A percentile compares a stretch with the other conserved stretches of the same genome.
These are phyloP conservation scores for Zaprionus gabonicus DNA, from an alignment of 1,140 invertebrate genomes.

Conservation along the genomic window DNA sequence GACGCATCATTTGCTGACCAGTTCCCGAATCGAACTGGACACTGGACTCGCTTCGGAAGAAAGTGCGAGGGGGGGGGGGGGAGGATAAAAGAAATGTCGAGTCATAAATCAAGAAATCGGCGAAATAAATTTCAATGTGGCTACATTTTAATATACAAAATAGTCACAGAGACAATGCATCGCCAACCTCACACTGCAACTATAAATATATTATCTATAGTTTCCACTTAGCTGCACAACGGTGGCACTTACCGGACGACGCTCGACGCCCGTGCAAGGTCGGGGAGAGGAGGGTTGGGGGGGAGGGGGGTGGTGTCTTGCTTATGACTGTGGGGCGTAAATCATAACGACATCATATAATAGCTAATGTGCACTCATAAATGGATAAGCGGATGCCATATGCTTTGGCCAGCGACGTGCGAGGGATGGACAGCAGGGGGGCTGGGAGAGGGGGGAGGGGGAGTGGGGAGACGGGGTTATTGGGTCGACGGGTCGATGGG, in stretches of 20 bases:
- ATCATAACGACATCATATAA: conserved; percentile 67
- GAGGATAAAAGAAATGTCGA: conserved; percentile 53
- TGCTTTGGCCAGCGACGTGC: conserved; percentile 23
- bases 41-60: background rate
- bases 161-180: conserved; percentile 44
- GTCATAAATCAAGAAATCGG: conserved; percentile 78
- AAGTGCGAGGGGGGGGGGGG: background rate
- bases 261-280: conserved; percentile 21
- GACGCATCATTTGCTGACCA: conserved; percentile 75
- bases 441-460: background rate
- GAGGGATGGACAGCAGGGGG: background rate
- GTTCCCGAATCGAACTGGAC: background rate
- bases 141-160: conserved; percentile 77
- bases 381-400: conserved; percentile 68
- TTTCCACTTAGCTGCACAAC: conserved; percentile 81
- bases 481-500: background rate
- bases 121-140: conserved; percentile 73
- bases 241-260: conserved; percentile 73
- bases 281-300: no score
- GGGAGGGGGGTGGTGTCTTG: background rate
- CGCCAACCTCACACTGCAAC: conserved; percentile 59
- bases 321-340: conserved; percentile 53
- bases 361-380: conserved; percentile 76
- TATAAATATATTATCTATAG: conserved; percentile 84
- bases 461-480: background rate